Conservation (phyloP, 2,888 invertebrate species). For the Caenorhabditis wallacei region DNA sequence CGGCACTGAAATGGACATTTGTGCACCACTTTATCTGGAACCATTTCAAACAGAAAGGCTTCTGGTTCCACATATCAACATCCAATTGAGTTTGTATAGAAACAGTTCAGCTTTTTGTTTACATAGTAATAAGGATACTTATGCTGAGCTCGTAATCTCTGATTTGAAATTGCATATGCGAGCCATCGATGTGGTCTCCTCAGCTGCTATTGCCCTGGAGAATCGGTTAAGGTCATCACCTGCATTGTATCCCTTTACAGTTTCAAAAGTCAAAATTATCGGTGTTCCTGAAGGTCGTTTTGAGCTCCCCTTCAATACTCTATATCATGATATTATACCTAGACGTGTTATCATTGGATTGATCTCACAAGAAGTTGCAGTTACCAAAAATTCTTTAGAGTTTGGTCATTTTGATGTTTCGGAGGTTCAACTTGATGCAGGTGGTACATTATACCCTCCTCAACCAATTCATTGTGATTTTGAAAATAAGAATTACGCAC, state of each 20-base stretch:
- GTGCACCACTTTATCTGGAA: conserved; percentile 8
- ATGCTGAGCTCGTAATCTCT: not conserved
- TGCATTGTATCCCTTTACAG: conserved; percentile 12
- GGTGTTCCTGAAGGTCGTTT: conserved; percentile 10
- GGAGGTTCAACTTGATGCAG: conserved; percentile 22
- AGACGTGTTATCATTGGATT: conserved; percentile 28
- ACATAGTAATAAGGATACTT: not conserved
- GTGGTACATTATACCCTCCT: conserved; percentile 15
- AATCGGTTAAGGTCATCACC: not conserved
- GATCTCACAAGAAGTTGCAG: not conserved
- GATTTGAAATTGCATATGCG: conserved; percentile 5
- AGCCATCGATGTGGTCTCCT: conserved; percentile 1
- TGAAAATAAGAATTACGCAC: conserved; percentile 14
- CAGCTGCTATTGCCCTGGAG: not conserved
- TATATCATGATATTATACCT: conserved; percentile 34
- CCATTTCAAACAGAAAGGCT: no score
- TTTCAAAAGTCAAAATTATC: conserved; percentile 15
- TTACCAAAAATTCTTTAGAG: not conserved
- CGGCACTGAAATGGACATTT: not conserved
- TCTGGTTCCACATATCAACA: no score
- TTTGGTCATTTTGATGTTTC: conserved; percentile 12
- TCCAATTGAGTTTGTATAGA: not conserved
- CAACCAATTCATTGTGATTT: conserved; percentile 28
- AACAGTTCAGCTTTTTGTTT: not conserved
- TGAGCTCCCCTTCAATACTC: conserved; percentile 16